These are phyloP conservation scores for Myiotriccus ornatus DNA, from an alignment of 2,797 vertebrate genomes.

Conservation along the genomic window DNA sequence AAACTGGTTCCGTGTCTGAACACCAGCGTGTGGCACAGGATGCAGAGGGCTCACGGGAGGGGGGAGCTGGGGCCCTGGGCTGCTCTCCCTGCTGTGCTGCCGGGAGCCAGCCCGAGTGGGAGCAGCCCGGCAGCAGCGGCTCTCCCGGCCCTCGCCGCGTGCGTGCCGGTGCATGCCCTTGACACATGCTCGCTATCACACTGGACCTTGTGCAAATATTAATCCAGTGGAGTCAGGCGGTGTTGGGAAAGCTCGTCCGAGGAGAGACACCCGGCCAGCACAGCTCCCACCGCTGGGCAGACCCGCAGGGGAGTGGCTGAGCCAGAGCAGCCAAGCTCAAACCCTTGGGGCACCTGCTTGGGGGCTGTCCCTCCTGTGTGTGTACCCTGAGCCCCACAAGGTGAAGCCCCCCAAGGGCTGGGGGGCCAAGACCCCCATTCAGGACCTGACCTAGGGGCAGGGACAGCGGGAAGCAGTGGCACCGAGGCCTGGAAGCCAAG, in stretches of 20 bases:
- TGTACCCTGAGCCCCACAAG: not conserved
- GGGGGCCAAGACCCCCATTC: not conserved
- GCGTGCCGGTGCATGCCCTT: slow-evolving; percentile 33
- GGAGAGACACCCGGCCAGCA: not conserved
- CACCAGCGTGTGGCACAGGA: fast-evolving
- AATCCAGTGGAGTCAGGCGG: not conserved
- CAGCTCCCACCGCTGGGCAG: not conserved
- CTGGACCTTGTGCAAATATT: slow-evolving; percentile 56
- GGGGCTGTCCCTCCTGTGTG: not conserved
- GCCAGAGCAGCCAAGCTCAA: not conserved
- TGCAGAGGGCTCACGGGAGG: not conserved
- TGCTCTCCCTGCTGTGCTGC: not conserved
- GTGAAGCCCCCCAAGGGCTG: not conserved
- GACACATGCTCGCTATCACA: slow-evolving; percentile 27
- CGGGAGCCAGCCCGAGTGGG: not conserved
- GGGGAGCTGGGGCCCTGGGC: not conserved
- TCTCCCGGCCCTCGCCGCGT: not conserved
- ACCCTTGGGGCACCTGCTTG: not conserved
- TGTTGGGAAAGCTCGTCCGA: slow-evolving; percentile 3
- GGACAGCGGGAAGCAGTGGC: not conserved
- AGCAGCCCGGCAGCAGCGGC: not conserved
- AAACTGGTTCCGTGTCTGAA: not conserved
- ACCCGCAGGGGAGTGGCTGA: not conserved
- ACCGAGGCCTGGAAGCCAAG: not conserved
- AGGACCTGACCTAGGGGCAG: not conserved